Evolutionary conservation across 2,888 invertebrate species (phyloP).

Genomic region (Pocota personata): DNA sequence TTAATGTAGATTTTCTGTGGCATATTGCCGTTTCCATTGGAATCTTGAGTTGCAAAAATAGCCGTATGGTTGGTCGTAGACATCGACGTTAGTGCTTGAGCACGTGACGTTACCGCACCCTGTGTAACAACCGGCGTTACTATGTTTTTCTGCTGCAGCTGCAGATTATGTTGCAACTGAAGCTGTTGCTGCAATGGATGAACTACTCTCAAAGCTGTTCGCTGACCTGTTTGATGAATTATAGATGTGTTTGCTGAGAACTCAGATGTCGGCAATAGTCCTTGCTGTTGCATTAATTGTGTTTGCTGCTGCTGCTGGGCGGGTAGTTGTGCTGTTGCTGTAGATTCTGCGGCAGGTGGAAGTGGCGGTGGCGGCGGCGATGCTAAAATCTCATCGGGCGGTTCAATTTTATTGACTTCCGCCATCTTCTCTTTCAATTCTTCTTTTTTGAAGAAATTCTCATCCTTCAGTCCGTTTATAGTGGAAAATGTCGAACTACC

Average conservation of each 20-base stretch:
- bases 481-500: constrained; percentile 64
- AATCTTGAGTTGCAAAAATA: constrained; percentile 61
- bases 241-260: constrained; percentile 41
- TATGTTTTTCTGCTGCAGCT: constrained; percentile 79
- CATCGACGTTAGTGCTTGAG: constrained; percentile 78
- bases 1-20: constrained; percentile 79
- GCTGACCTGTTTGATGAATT: constrained; percentile 47
- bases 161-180: constrained; percentile 77
- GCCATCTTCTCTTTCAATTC: constrained; percentile 70
- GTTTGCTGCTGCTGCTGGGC: constrained; percentile 60
- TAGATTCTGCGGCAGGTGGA: constrained; percentile 22
- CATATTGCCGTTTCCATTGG: constrained; percentile 74
- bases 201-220: constrained; percentile 65
- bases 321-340: constrained; percentile 46
- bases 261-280: constrained; percentile 56
- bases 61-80: constrained; percentile 80
- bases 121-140: constrained; percentile 77
- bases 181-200: constrained; percentile 76
- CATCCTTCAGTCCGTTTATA: constrained; percentile 73
- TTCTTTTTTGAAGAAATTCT: constrained; percentile 79
- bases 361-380: constrained; percentile 68
- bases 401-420: constrained; percentile 76
- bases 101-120: constrained; percentile 74
- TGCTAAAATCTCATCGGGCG: constrained; percentile 75
- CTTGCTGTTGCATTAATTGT: constrained; percentile 58